Conservation (phyloP, 2,888 invertebrate genomes). For the Papilio elwesi region DNA sequence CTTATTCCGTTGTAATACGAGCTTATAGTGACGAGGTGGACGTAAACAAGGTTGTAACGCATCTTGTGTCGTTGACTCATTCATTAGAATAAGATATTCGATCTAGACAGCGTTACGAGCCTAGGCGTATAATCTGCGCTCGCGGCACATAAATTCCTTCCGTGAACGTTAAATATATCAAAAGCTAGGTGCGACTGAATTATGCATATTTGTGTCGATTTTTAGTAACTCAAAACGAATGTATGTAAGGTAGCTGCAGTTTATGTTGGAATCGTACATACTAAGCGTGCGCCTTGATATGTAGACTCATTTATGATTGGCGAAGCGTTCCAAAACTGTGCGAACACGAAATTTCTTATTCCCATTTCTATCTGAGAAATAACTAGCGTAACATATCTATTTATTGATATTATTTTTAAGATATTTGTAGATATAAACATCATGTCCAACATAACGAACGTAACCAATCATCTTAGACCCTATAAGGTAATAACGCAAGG, state of each 20-base stretch:
- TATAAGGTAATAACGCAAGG: too few species aligned
- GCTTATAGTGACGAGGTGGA: constrained; percentile 17
- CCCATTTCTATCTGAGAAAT: too few species aligned
- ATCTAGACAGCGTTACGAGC: constrained; percentile 43
- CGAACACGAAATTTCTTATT: not conserved
- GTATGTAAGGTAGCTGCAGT: not conserved
- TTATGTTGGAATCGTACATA: not conserved
- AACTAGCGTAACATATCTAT: too few species aligned
- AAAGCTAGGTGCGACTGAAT: not conserved
- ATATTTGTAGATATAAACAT: too few species aligned
- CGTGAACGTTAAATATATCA: constrained; percentile 9
- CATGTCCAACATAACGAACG: too few species aligned
- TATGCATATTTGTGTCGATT: not conserved
- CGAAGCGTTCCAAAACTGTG: not conserved
- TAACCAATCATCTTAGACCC: too few species aligned
- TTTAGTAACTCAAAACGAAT: not conserved
- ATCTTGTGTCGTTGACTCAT: constrained; percentile 69
- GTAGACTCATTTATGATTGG: not conserved
- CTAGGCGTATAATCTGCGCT: constrained; percentile 34
- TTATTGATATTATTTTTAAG: too few species aligned
- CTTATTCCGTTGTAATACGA: constrained; percentile 45
- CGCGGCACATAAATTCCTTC: constrained; percentile 15
- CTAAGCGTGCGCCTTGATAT: too few species aligned
- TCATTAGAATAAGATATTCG: constrained; percentile 62
- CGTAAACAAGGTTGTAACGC: constrained; percentile 46